Conservation (phyloP, 53 echinoderm and acorn worm species). For the Zoroaster sp. region DNA sequence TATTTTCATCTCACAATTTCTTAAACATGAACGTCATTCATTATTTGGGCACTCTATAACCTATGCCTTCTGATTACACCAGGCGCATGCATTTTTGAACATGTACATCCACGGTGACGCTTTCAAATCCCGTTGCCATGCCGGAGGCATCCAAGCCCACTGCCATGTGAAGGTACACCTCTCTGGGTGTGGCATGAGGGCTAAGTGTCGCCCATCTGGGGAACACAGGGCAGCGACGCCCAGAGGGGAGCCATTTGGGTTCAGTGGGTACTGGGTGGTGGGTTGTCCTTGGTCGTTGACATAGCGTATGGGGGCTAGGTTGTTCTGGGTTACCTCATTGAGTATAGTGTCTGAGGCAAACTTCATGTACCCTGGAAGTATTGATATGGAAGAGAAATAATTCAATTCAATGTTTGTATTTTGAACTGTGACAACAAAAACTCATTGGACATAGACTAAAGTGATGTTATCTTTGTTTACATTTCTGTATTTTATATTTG, state of each 20-base stretch:
- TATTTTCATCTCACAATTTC: background rate
- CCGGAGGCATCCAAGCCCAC: constrained; percentile 96
- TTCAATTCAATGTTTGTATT: no score
- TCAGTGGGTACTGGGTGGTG: constrained; percentile 93
- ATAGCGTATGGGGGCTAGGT: constrained; percentile 73
- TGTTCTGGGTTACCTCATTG: constrained; percentile 40
- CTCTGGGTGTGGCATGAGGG: constrained; percentile 98
- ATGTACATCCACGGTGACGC: constrained; percentile 94
- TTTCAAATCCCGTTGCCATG: constrained; percentile 71
- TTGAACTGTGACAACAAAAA: no score
- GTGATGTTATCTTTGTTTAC: no score
- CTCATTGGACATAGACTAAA: no score
- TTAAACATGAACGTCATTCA: no score
- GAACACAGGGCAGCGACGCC: constrained; percentile 95
- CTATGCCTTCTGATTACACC: constrained; percentile 80
- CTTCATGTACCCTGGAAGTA: constrained; percentile 78
- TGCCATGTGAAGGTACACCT: constrained; percentile 91
- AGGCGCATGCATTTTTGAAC: constrained; percentile 93
- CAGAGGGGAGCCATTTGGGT: constrained; percentile 92
- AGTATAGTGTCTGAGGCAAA: constrained; percentile 76
- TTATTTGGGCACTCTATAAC: background rate
- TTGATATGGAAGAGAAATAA: background rate
- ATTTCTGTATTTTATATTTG: no score
- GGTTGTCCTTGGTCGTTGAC: constrained; percentile 81
- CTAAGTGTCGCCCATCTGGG: constrained; percentile 88